phyloP scores from a whole-genome alignment of 2,888 invertebrate species.

The Phlogophora meticulosa region DNA sequence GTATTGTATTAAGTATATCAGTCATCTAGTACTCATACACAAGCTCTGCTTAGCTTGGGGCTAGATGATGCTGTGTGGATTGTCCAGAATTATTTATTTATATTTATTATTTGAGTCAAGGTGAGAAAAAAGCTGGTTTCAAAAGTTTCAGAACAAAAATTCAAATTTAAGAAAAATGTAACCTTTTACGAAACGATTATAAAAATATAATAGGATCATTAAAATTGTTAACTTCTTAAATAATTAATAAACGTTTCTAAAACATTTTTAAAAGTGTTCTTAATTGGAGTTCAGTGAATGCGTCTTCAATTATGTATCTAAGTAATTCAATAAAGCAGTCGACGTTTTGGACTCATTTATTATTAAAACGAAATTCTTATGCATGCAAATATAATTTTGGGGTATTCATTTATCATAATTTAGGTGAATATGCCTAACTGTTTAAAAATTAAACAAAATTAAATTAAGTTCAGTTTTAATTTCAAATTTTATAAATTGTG shows the following conservation, averaged over 20 bases:
- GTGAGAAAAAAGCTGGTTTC: background rate
- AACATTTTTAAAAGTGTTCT: conserved; percentile 3
- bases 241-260: conserved; percentile 6
- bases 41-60: too few relatives aligned
- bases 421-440: background rate
- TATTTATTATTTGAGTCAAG: background rate
- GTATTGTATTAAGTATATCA: too few relatives aligned
- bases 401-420: conserved; percentile 14
- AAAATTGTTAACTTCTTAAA: conserved; percentile 1
- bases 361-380: conserved; percentile 19
- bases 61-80: too few relatives aligned
- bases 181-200: conserved; percentile 11
- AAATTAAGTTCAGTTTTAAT: background rate
- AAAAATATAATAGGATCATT: conserved; percentile 6
- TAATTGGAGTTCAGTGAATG: conserved; percentile 11
- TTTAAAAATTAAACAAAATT: background rate
- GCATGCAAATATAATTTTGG: conserved; percentile 11
- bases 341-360: conserved; percentile 15
- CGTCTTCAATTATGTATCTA: conserved; percentile 1
- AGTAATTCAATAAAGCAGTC: conserved; percentile 17
- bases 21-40: too few relatives aligned
- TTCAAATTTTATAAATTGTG: background rate
- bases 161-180: background rate
- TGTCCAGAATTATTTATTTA: too few relatives aligned
- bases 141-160: background rate